These are phyloP conservation scores for Tachina fera DNA, from an alignment of 2,888 invertebrate genomes.

Conservation along the genomic window DNA sequence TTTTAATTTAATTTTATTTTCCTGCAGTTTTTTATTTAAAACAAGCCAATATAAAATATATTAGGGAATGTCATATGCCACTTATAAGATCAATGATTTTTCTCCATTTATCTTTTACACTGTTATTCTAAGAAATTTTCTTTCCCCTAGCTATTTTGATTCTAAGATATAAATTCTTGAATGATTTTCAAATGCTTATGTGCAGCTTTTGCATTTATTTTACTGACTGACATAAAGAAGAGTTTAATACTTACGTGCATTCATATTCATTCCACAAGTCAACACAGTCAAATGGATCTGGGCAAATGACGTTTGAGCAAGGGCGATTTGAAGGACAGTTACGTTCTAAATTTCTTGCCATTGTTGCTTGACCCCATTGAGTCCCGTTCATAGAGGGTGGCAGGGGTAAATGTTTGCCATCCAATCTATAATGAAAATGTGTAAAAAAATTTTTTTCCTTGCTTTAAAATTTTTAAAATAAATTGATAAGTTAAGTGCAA, in stretches of 20 bases:
- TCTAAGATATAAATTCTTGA: background rate
- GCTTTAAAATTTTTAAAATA: too few relatives aligned
- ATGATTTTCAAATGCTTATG: background rate
- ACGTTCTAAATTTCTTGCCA: slow-evolving; percentile 94
- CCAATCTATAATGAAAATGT: slow-evolving; percentile 85
- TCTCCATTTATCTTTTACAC: too few relatives aligned
- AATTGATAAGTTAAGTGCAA: too few relatives aligned
- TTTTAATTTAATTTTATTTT: too few relatives aligned
- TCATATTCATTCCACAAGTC: slow-evolving; percentile 99
- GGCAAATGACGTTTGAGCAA: slow-evolving; percentile 96
- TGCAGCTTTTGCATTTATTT: background rate
- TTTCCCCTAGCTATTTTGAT: too few relatives aligned
- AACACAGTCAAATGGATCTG: slow-evolving; percentile 96
- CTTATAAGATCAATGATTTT: too few relatives aligned
- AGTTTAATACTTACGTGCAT: slow-evolving; percentile 93
- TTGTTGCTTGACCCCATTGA: slow-evolving; percentile 97
- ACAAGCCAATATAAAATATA: too few relatives aligned
- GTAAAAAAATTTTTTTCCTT: background rate
- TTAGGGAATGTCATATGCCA: too few relatives aligned
- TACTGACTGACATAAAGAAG: too few relatives aligned
- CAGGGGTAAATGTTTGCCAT: slow-evolving; percentile 96
- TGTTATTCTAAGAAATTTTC: too few relatives aligned
- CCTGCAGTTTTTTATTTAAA: too few relatives aligned
- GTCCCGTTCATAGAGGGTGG: slow-evolving; percentile 97
- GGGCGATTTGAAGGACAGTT: slow-evolving; percentile 98